Evolutionary conservation across 2,888 invertebrate species (phyloP), one percentile per base, ranked within the genome.

Genomic region (Lepidochrysops patricia): DNA sequence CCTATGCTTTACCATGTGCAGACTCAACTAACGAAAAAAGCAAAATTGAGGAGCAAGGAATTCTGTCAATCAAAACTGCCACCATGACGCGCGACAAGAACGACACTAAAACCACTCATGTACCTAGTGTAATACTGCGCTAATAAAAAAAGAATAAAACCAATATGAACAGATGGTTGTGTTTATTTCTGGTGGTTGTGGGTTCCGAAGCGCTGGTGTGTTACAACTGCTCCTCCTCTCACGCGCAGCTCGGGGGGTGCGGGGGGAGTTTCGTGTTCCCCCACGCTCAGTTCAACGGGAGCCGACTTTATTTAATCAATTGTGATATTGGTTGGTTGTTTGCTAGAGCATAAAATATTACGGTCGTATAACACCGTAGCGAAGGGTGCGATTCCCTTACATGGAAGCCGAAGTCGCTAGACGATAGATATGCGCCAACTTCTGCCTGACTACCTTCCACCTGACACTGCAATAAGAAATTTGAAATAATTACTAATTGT

Each of bases 201-300:
- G 3, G 12, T 29, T 29, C 32, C 2, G 19, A 54, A 58, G 71
- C 71, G 1, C 61, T 85, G 52, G 57, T 76, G 7, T 89, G 88
- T 65, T 87, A 74, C 66, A 87, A 86, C 65, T 89, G 88, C 67
- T 80, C 87, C 0, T 69, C 80, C 2, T 79, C 79, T 2, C 76
- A 81, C 49, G 67, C 63, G 1, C 73, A 74, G n/a, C 70, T 70
- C 69, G 69, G 61, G 25, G 69, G 64, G 12, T 88, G 88, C 61
- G 82, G 73, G 2, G 84, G 84, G 58, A 76, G 72, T 57, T 84
- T 83, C 61, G 70, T 70, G 23, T 68, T 70, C 1, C 69, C 76
- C 1, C 54, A 64, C 1, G 50, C 69, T 23, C 43, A 65, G 13
- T 81, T 82, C 63, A 81, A 84, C 64, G 72, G 62, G 59, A 79